Evolutionary conservation across 2,797 vertebrate species (phyloP).

Genomic region (Steatocranus sp.): DNA sequence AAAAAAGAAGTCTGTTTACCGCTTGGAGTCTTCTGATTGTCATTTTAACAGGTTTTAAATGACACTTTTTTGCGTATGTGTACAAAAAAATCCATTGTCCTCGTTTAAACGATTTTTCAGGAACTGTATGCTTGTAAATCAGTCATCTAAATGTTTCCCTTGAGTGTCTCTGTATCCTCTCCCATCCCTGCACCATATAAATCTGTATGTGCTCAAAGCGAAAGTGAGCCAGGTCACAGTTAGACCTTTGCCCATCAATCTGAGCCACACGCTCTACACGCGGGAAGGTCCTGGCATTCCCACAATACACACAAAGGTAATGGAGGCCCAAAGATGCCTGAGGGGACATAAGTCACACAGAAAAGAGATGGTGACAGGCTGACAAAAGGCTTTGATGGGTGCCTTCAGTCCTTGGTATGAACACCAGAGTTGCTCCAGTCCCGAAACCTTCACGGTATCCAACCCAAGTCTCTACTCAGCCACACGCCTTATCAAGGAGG

Average conservation of each 20-base stretch:
- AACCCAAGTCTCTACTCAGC: slow-evolving; percentile 12
- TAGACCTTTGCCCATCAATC: slow-evolving; percentile 62
- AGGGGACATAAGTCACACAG: slow-evolving; percentile 58
- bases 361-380: slow-evolving; percentile 56
- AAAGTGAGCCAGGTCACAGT: slow-evolving; percentile 60
- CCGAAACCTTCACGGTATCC: slow-evolving; percentile 24
- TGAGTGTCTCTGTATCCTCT: not conserved
- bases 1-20: not conserved
- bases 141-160: not conserved
- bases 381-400: slow-evolving; percentile 35
- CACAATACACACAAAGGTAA: slow-evolving; percentile 56
- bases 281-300: slow-evolving; percentile 53
- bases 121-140: not conserved
- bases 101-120: not conserved
- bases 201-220: slow-evolving; percentile 38
- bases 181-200: slow-evolving; percentile 14
- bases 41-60: not conserved
- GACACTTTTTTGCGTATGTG: not conserved
- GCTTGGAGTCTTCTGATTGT: not conserved
- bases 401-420: slow-evolving; percentile 26
- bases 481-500: slow-evolving; percentile 1
- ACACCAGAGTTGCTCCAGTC: not conserved
- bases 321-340: slow-evolving; percentile 55
- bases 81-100: not conserved
- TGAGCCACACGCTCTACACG: slow-evolving; percentile 26